Percentiles rank a stretch among this genome's conserved stretches.
Evolutionary conservation across 2,113 vertebrate species (phyloP).

Genomic region (Eretmochelys imbricata): DNA sequence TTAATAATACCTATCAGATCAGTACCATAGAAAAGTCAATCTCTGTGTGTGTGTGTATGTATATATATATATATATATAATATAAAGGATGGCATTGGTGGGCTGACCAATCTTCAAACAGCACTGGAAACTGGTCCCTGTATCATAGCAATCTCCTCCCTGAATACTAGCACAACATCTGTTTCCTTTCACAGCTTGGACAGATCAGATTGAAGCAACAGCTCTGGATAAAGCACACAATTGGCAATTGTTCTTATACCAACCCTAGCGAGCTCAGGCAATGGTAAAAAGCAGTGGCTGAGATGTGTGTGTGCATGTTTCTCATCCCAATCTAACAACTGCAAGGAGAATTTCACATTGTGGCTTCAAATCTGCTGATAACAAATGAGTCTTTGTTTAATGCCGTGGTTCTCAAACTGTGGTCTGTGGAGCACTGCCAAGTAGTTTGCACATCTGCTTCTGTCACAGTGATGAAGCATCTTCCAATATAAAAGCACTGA

Average conservation of each 20-base stretch:
- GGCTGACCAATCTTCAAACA: not conserved
- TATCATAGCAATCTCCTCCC: not conserved
- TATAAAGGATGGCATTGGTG: not conserved
- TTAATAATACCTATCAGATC: too few species aligned
- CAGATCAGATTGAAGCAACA: not conserved
- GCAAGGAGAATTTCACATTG: not conserved
- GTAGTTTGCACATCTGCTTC: not conserved
- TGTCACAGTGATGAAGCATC: not conserved
- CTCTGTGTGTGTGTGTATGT: too few species aligned
- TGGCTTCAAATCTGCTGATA: not conserved
- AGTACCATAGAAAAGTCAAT: too few species aligned
- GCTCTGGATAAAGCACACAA: not conserved
- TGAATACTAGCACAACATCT: not conserved
- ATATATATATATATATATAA: too few species aligned
- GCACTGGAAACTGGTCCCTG: not conserved
- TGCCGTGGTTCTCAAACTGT: not conserved
- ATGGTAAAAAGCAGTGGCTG: not conserved
- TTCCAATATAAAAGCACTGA: not conserved
- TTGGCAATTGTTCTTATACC: not conserved
- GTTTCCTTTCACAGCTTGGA: not conserved
- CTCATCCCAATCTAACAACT: not conserved
- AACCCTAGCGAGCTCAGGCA: not conserved
- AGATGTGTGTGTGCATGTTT: not conserved
- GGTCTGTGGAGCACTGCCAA: not conserved
- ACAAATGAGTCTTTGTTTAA: not conserved